Conservation (phyloP, 2,797 vertebrate genomes). For the Cuculus canorus region DNA sequence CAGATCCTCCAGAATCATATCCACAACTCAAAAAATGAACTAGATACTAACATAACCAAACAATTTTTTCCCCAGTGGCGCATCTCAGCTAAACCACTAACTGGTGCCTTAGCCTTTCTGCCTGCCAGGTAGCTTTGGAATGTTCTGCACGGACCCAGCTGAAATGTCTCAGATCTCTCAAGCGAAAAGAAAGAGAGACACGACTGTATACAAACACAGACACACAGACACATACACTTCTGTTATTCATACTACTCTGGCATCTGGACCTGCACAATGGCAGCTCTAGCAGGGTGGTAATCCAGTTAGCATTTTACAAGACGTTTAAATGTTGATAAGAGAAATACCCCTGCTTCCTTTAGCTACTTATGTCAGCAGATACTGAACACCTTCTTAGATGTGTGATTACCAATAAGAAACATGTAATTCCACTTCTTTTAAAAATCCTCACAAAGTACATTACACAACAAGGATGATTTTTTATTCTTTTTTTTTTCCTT, state of each 20-base stretch:
- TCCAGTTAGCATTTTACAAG: slow-evolving; percentile 25
- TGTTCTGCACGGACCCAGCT: not conserved
- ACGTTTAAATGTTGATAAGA: slow-evolving; percentile 2
- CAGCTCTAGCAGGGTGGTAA: not conserved
- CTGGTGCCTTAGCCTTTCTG: not conserved
- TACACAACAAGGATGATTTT: slow-evolving; percentile 1
- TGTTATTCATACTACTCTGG: not conserved
- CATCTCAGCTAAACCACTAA: not conserved
- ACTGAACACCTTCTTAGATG: slow-evolving; percentile 33
- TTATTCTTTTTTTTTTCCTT: not conserved
- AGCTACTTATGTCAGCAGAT: slow-evolving; percentile 25
- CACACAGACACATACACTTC: not conserved
- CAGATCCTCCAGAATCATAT: not conserved
- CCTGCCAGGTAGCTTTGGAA: not conserved
- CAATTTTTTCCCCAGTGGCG: not conserved
- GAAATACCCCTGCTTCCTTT: not conserved
- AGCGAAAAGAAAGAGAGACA: not conserved
- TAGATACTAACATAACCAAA: not conserved
- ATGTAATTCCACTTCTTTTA: slow-evolving; percentile 32
- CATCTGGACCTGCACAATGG: not conserved
- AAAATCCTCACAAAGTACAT: not conserved
- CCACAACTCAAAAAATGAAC: not conserved
- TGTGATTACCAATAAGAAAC: slow-evolving; percentile 39
- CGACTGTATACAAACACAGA: not conserved
- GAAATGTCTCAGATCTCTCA: not conserved